Base-by-base conservation (phyloP, 30 jellyfish, hydroid and myxozoan species). In the Euphysa ruthae region DNA sequence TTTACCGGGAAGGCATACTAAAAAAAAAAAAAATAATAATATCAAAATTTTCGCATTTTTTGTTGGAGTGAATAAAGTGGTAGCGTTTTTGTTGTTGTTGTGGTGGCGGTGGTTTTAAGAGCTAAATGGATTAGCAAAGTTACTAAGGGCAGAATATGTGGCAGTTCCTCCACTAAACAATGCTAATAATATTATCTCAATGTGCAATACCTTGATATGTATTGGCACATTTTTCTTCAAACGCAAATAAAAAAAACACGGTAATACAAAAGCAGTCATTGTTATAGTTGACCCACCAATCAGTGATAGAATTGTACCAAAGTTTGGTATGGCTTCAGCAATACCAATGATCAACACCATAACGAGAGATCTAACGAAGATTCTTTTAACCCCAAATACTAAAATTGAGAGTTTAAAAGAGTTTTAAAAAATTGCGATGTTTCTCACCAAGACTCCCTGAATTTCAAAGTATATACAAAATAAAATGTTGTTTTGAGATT, bases 221-320 rank as follows among this genome's bases (percentile, higher is more conserved):
- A 78, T 33, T 3, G 93, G 91, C 8, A 81, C 73, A 33, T 71
- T 54, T 34, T 63, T 38, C 34, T 74, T 60, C 24, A 73, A 55
- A n/a, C 20, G 3, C 50, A 77, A 38, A 63, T 85, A 85, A 65
- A 76, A 85, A 19, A 61, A 43, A 43, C 93, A 77, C 5, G 95
- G 95, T 15, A 86, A 79, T 3, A 86, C 61, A 61, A 86, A 86
- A 19, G 94, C 75, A 83, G 80, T 78, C 94, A 86, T 71, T 31
- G 96, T 86, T 38, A 86, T 92, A 21, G 96, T 78, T n/a, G 96
- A 63, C 24, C 94, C 96, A 24, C 96, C 96, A 78, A 86, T 68
- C 20, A 86, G 49, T 0, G 89, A 63, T 34, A 86, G 64, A 30
- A 86, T 73, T 4, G 82, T 86, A 4, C 92, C 96, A 72, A 86